A percentile compares a stretch with the other conserved stretches of the same genome.
Conservation (phyloP, 2,888 invertebrate genomes). For the Alloscopus bannaensis region DNA sequence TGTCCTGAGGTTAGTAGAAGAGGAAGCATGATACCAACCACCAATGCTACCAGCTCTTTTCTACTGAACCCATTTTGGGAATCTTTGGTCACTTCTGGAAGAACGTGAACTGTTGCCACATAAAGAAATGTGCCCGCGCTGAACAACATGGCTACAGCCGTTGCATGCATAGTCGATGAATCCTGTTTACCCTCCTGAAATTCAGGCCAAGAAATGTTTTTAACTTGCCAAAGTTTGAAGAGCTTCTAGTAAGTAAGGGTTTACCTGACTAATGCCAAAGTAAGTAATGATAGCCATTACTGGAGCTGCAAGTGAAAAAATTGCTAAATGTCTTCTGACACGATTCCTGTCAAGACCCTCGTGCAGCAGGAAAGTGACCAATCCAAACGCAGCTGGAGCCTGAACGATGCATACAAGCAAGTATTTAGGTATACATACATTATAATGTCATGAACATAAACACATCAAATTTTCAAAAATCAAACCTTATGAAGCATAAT, state of each 20-base stretch:
- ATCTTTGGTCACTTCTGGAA: constrained; percentile 89
- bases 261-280: constrained; percentile 86
- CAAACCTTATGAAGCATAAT: constrained; percentile 98
- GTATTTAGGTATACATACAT: too few relatives aligned
- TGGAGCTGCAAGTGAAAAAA: constrained; percentile 96
- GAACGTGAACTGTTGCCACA: constrained; percentile 98
- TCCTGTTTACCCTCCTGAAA: constrained; percentile 92
- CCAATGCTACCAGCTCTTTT: constrained; percentile 87
- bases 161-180: constrained; percentile 91
- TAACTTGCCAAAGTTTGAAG: too few relatives aligned
- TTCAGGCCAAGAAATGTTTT: too few relatives aligned
- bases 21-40: constrained; percentile 91
- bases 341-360: constrained; percentile 93
- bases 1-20: constrained; percentile 94
- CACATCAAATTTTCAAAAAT: too few relatives aligned
- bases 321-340: constrained; percentile 90
- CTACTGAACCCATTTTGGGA: constrained; percentile 80
- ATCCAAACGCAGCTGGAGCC: constrained; percentile 98
- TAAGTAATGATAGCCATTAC: constrained; percentile 92
- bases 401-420: constrained; percentile 76
- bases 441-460: too few relatives aligned
- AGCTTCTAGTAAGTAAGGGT: too few relatives aligned
- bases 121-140: constrained; percentile 99
- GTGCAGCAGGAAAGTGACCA: constrained; percentile 97
- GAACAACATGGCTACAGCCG: constrained; percentile 98